Percentiles rank a stretch among this genome's conserved stretches.
Evolutionary conservation across 2,113 vertebrate genomes (phyloP).

Genomic region (Brachyhypopomus occidentalis): DNA sequence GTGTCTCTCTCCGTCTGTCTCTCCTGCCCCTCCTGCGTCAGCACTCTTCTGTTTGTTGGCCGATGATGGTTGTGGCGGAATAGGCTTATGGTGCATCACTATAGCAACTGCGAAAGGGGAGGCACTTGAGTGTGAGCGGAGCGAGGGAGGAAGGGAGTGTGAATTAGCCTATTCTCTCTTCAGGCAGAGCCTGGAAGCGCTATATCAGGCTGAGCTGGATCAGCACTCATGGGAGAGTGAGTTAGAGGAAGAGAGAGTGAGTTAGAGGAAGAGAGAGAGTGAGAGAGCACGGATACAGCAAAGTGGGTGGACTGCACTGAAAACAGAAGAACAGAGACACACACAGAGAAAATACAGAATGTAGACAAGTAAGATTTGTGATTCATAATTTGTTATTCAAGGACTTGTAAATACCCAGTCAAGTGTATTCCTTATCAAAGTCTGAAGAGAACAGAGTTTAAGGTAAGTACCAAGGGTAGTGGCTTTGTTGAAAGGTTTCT

Average conservation of each 20-base stretch:
- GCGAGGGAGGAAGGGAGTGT: conserved; percentile 40
- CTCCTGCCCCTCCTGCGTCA: conserved; percentile 22
- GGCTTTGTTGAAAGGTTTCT: background rate
- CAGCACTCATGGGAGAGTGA: conserved; percentile 31
- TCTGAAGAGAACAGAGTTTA: conserved; percentile 13
- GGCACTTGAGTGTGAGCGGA: conserved; percentile 22
- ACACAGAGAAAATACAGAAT: conserved; percentile 25
- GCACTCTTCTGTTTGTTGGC: conserved; percentile 25
- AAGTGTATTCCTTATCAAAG: conserved; percentile 3
- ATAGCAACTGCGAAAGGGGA: conserved; percentile 68
- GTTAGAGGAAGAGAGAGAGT: background rate
- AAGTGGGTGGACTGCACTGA: background rate
- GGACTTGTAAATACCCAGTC: background rate
- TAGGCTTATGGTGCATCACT: conserved; percentile 68
- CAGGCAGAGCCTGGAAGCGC: background rate
- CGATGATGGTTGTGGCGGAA: conserved; percentile 55
- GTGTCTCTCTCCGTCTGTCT: background rate
- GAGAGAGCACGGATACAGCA: conserved; percentile 5
- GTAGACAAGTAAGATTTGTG: conserved; percentile 7
- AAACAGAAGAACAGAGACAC: background rate
- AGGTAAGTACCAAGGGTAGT: conserved; percentile 12
- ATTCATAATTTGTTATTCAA: background rate
- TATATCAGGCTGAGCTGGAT: conserved; percentile 27
- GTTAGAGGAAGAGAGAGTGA: conserved; percentile 14
- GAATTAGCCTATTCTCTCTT: conserved; percentile 34